A percentile compares a stretch with the other conserved stretches of the same genome.
Evolutionary conservation across 2,797 vertebrate species (phyloP).

Genomic region (Gymnothorax reevesii): DNA sequence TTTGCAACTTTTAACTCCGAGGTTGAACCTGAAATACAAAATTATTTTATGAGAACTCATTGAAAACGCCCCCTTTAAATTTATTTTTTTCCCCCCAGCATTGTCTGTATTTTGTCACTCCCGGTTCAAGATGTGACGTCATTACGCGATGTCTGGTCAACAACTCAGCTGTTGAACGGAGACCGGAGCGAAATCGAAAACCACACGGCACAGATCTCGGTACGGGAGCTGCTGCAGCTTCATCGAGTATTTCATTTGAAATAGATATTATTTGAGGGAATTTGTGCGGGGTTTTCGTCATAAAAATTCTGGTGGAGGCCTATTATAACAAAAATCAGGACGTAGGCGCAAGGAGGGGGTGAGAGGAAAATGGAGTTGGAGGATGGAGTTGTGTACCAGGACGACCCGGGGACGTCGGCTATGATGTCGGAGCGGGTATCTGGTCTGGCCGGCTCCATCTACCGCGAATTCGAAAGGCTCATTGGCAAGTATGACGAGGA

Average conservation of each 20-base stretch:
- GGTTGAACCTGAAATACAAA: not conserved
- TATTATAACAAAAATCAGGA: constrained; percentile 38
- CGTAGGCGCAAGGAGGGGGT: constrained; percentile 44
- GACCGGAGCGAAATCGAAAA: constrained; percentile 41
- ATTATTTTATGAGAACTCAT: not conserved
- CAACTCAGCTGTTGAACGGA: constrained; percentile 45
- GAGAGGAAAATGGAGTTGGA: constrained; percentile 85
- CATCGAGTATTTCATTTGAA: constrained; percentile 49
- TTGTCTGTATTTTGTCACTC: constrained; percentile 8
- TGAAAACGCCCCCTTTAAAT: not conserved
- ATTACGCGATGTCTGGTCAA: constrained; percentile 49
- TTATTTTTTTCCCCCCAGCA: not conserved
- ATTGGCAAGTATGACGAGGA: constrained; percentile 92
- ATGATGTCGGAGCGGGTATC: constrained; percentile 95
- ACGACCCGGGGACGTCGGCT: constrained; percentile 83
- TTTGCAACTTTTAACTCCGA: not conserved
- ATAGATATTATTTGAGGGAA: constrained; percentile 36
- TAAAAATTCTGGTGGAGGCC: constrained; percentile 53
- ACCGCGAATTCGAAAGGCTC: constrained; percentile 92
- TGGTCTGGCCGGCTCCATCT: constrained; percentile 91
- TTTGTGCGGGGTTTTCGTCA: constrained; percentile 22
- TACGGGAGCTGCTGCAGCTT: constrained; percentile 44
- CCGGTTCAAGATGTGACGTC: constrained; percentile 49
- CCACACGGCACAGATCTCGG: constrained; percentile 61
- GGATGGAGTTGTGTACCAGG: constrained; percentile 93